Evolutionary conservation across 2,888 invertebrate species (phyloP).

Genomic region (Ctenicera cuprea): DNA sequence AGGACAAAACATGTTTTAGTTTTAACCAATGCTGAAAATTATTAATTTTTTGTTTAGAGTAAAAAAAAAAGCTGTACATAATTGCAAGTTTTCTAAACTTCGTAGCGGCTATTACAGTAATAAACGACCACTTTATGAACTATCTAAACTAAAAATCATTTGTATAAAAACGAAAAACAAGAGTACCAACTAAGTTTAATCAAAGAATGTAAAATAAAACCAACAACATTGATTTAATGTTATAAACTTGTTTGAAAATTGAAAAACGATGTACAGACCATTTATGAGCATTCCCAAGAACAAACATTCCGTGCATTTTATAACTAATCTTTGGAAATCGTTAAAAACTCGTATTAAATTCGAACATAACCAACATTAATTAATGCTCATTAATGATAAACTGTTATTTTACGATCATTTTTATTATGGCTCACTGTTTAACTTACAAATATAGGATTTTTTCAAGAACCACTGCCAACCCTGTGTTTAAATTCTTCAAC

Average conservation of each 20-base stretch:
- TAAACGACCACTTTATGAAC: too few relatives aligned
- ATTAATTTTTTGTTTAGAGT: too few relatives aligned
- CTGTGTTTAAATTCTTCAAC: too few relatives aligned
- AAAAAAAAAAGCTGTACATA: too few relatives aligned
- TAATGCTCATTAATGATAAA: constrained; percentile 11
- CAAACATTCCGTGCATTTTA: constrained; percentile 5
- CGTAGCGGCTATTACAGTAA: too few relatives aligned
- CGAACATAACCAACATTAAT: background rate
- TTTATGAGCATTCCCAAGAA: constrained; percentile 8
- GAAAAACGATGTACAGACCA: background rate
- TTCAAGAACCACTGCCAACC: too few relatives aligned
- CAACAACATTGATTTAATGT: background rate
- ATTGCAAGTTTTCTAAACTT: too few relatives aligned
- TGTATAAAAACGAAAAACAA: too few relatives aligned
- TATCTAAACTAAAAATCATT: too few relatives aligned
- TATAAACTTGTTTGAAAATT: constrained; percentile 1
- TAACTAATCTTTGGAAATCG: constrained; percentile 1
- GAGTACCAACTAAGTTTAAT: too few relatives aligned
- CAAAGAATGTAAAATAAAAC: background rate
- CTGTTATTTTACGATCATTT: constrained; percentile 4
- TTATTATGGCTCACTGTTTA: background rate
- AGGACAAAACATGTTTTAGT: too few relatives aligned
- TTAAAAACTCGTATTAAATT: background rate
- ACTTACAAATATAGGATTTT: background rate
- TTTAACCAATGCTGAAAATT: too few relatives aligned